A percentile compares a stretch with the other conserved stretches of the same genome.
Evolutionary conservation across 2,113 vertebrate genomes (phyloP).

Genomic region (Mus pahari): DNA sequence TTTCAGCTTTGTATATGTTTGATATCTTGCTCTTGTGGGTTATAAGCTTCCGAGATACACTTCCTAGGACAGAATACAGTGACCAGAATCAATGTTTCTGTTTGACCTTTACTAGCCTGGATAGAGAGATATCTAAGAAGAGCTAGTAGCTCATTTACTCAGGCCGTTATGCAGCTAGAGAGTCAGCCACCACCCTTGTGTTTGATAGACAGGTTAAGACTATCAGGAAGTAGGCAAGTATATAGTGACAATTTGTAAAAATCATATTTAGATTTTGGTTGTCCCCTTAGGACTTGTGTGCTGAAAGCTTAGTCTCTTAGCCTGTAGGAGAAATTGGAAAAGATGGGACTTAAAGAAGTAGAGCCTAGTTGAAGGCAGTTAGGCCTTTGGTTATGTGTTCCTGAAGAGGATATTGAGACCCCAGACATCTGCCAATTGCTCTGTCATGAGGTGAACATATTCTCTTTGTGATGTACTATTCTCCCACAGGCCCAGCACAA

Average conservation of each 20-base stretch:
- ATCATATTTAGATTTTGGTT: not conserved
- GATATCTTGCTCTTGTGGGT: not conserved
- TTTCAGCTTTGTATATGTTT: not conserved
- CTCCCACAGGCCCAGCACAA: not conserved
- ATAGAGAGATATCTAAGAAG: not conserved
- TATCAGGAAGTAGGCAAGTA: not conserved
- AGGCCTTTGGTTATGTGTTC: not conserved
- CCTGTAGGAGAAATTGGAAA: not conserved
- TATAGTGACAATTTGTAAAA: not conserved
- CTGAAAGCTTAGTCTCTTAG: not conserved
- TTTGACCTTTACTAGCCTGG: not conserved
- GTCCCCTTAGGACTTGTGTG: fast-evolving
- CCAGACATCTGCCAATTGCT: not conserved
- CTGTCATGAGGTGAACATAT: no score
- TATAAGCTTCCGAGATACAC: not conserved
- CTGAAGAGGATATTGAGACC: not conserved
- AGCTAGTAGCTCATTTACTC: not conserved
- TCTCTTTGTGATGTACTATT: not conserved
- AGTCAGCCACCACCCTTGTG: not conserved
- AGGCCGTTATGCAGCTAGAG: not conserved
- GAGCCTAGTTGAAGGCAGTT: not conserved
- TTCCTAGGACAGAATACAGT: no score
- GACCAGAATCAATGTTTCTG: not conserved
- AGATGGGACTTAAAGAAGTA: not conserved
- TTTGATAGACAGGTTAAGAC: not conserved